Conservation (phyloP, 2,888 invertebrate species). For the Eupithecia insigniata region DNA sequence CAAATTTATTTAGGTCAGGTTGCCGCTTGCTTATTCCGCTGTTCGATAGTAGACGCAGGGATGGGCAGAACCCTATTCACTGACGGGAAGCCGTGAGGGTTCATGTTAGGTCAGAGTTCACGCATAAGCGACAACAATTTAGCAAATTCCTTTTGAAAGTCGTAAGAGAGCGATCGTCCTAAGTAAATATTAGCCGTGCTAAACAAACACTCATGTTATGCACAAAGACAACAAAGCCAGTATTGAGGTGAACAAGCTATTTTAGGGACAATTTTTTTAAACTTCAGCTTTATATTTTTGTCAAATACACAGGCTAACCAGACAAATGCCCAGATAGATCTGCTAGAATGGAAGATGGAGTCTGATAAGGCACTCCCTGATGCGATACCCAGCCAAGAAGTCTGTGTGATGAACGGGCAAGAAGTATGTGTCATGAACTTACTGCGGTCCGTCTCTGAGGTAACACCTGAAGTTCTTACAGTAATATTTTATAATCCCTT, state of each 20-base stretch:
- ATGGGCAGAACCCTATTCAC: constrained; percentile 22
- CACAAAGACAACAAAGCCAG: background rate
- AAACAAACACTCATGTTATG: constrained; percentile 22
- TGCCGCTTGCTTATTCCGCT: constrained; percentile 62
- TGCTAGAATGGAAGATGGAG: constrained; percentile 90
- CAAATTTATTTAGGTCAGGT: constrained; percentile 59
- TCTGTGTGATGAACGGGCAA: constrained; percentile 73
- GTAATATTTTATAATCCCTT: background rate
- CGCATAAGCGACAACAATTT: background rate
- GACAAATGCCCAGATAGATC: constrained; percentile 89
- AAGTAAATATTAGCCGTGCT: constrained; percentile 34
- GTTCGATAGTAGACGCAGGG: constrained; percentile 33
- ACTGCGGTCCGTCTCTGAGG: constrained; percentile 90
- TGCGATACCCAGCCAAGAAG: constrained; percentile 82
- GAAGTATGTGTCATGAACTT: constrained; percentile 89
- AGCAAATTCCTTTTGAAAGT: background rate
- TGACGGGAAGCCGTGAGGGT: constrained; percentile 9
- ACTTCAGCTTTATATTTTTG: background rate
- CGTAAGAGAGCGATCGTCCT: background rate
- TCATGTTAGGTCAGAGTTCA: constrained; percentile 23
- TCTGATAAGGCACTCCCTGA: constrained; percentile 86
- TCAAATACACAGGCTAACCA: constrained; percentile 85
- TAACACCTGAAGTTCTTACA: background rate
- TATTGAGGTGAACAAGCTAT: background rate
- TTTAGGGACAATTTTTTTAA: background rate